These are phyloP conservation scores for Tragelaphus buxtoni DNA, from an alignment of 2,113 vertebrate genomes.

Conservation along the genomic window DNA sequence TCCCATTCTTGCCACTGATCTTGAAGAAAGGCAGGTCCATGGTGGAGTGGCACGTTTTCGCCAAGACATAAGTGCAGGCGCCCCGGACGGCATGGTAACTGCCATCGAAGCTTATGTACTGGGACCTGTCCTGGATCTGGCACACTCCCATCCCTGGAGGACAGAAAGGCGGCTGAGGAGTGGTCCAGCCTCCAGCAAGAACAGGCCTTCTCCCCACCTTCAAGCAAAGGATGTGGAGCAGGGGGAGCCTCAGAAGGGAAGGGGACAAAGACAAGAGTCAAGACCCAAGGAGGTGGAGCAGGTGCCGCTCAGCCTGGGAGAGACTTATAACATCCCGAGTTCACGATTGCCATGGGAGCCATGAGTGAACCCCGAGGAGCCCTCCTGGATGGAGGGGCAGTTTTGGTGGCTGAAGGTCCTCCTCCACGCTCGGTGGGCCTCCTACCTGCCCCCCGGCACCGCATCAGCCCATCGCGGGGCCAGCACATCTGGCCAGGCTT, in stretches of 20 bases:
- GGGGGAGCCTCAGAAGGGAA: neutral
- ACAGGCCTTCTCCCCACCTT: neutral
- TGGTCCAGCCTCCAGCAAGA: neutral
- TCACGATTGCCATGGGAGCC: accelerated
- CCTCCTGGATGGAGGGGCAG: neutral
- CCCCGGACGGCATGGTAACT: conserved; percentile 83
- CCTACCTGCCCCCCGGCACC: conserved; percentile 83
- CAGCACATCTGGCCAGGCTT: conserved; percentile 81
- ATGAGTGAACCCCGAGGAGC: neutral
- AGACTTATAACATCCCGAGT: neutral
- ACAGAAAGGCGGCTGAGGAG: neutral
- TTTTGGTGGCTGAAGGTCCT: neutral
- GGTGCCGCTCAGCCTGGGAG: neutral
- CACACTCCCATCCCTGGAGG: conserved; percentile 83
- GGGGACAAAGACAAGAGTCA: neutral
- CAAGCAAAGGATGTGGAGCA: neutral
- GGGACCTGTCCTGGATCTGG: conserved; percentile 80
- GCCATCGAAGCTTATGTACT: conserved; percentile 88
- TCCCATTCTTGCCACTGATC: conserved; percentile 85
- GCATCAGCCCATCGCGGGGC: conserved; percentile 80
- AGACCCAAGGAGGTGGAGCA: neutral
- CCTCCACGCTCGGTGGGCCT: neutral
- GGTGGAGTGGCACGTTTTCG: conserved; percentile 80
- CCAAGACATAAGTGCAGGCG: conserved; percentile 85
- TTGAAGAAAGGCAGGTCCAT: conserved; percentile 77